Conservation (phyloP, 2,797 vertebrate species). For the Glyptemys insculpta region DNA sequence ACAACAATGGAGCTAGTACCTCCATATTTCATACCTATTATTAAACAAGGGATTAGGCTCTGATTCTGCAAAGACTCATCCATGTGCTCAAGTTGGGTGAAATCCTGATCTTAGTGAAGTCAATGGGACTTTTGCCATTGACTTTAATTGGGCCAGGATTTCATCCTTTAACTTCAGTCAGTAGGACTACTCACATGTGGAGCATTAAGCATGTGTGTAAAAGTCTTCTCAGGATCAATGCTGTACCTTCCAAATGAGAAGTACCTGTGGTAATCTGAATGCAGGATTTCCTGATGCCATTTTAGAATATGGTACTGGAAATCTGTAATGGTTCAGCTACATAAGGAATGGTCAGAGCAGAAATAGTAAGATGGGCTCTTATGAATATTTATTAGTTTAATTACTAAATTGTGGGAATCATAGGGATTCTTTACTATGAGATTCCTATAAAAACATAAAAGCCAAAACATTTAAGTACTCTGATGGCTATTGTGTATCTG, state of each 20-base stretch:
- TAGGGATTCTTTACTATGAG: background rate
- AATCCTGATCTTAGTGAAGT: background rate
- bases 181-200: background rate
- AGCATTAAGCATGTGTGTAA: background rate
- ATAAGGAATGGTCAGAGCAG: background rate
- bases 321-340: background rate
- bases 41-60: background rate
- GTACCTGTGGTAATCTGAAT: background rate
- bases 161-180: background rate
- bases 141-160: background rate
- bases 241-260: background rate
- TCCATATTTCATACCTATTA: background rate
- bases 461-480: background rate
- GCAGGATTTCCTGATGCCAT: background rate
- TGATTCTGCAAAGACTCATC: background rate
- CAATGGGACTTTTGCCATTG: background rate
- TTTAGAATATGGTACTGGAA: background rate
- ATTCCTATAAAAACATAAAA: background rate
- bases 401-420: background rate
- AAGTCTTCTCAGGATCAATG: background rate
- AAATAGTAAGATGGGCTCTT: background rate
- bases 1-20: background rate
- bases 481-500: background rate
- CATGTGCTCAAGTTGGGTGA: background rate
- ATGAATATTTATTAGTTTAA: background rate